phyloP scores from a whole-genome alignment of 2,113 vertebrate species.

The Scophthalmus maximus region DNA sequence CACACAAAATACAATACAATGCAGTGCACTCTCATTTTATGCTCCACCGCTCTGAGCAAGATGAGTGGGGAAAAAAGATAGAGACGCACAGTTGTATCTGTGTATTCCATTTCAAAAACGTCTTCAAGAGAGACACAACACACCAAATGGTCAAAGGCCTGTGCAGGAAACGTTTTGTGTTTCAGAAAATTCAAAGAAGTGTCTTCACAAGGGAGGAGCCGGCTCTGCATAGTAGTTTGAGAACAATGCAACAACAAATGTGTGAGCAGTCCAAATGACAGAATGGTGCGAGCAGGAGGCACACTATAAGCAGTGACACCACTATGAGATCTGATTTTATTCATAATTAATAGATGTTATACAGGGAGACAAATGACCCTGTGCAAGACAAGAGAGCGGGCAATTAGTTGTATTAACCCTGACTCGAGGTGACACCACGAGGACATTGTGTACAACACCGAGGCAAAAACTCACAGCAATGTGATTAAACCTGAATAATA shows the following conservation, averaged over 20 bases:
- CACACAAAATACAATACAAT: constrained; percentile 27
- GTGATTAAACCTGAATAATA: constrained; percentile 8
- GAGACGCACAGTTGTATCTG: constrained; percentile 38
- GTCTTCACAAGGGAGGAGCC: background rate
- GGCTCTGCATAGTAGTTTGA: background rate
- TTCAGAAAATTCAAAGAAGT: constrained; percentile 15
- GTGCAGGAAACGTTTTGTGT: background rate
- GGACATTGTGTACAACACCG: constrained; percentile 18
- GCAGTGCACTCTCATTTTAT: constrained; percentile 54
- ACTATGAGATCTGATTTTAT: constrained; percentile 35
- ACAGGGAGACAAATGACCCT: constrained; percentile 47
- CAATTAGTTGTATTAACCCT: constrained; percentile 59
- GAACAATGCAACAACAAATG: constrained; percentile 20
- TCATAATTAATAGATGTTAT: constrained; percentile 57
- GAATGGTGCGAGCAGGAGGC: constrained; percentile 23
- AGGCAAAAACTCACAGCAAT: constrained; percentile 17
- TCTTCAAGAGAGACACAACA: constrained; percentile 40
- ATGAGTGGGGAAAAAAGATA: constrained; percentile 64
- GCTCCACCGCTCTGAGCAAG: constrained; percentile 56
- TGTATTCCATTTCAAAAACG: constrained; percentile 51
- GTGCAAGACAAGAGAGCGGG: constrained; percentile 32
- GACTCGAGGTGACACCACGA: constrained; percentile 27
- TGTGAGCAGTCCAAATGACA: constrained; percentile 14
- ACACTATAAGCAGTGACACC: constrained; percentile 33
- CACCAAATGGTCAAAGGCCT: constrained; percentile 33